Evolutionary conservation across 2,113 vertebrate species (phyloP).

Genomic region (Colaptes auratus): DNA sequence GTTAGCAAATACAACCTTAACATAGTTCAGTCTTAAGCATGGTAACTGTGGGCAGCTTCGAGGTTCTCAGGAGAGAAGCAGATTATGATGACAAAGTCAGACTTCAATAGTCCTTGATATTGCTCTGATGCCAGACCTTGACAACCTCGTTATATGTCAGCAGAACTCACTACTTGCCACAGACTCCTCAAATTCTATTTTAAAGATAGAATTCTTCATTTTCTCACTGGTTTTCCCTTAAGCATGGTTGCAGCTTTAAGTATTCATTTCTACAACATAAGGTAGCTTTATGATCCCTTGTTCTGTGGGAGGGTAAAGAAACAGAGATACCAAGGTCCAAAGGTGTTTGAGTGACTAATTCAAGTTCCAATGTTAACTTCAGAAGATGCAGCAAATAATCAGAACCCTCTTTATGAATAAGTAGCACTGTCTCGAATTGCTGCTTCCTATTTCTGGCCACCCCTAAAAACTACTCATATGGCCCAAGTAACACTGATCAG

Average conservation of each 20-base stretch:
- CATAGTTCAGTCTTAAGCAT: background rate
- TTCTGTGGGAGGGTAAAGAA: background rate
- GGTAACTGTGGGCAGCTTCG: background rate
- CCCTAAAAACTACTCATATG: background rate
- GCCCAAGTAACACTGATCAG: background rate
- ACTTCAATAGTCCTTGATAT: background rate
- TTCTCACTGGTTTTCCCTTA: background rate
- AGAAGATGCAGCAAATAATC: background rate
- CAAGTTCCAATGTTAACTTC: background rate
- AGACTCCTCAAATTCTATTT: background rate
- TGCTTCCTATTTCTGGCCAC: background rate
- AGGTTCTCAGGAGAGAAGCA: background rate
- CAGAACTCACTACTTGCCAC: background rate
- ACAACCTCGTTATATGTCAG: background rate
- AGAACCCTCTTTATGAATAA: background rate
- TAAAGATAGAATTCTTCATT: background rate
- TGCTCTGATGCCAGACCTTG: background rate
- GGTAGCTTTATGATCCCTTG: background rate
- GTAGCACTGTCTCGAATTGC: background rate
- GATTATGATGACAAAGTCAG: background rate
- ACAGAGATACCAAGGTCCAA: background rate
- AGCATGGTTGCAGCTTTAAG: background rate
- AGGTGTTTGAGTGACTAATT: background rate
- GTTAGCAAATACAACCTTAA: background rate
- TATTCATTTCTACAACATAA: background rate